These are phyloP conservation scores for Stenodera caucasica DNA, from an alignment of 2,888 invertebrate genomes.

Conservation along the genomic window DNA sequence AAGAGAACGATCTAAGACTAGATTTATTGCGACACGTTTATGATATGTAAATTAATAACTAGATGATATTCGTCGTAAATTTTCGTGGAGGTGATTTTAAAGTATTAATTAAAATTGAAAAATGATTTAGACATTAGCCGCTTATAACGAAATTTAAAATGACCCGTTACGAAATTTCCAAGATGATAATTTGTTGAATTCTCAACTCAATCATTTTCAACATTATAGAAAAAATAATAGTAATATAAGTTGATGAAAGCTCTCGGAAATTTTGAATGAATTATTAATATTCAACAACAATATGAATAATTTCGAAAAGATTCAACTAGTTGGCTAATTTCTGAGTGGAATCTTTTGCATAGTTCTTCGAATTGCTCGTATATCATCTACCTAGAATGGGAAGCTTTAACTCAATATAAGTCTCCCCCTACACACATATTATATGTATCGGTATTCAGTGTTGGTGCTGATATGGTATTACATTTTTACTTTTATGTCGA, in stretches of 20 bases:
- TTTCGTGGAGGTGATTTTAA: constrained; percentile 10
- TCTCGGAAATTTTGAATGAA: too few species aligned
- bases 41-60: constrained; percentile 35
- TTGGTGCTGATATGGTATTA: constrained; percentile 38
- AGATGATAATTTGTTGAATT: too few species aligned
- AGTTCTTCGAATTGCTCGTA: constrained; percentile 27
- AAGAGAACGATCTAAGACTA: constrained; percentile 24
- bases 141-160: not conserved
- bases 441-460: constrained; percentile 34
- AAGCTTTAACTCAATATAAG: constrained; percentile 34
- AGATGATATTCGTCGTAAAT: constrained; percentile 20
- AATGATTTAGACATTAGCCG: constrained; percentile 6
- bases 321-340: constrained; percentile 8
- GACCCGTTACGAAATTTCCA: not conserved
- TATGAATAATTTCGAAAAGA: too few species aligned
- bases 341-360: constrained; percentile 11
- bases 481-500: constrained; percentile 43
- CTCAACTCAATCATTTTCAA: not conserved
- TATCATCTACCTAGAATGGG: constrained; percentile 15
- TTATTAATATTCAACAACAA: too few species aligned
- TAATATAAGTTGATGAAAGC: too few species aligned
- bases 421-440: not conserved
- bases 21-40: constrained; percentile 30
- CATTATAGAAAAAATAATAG: too few species aligned
- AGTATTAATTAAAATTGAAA: constrained; percentile 9